Evolutionary conservation across 2,113 vertebrate species (phyloP), one percentile per base, ranked within the genome.

Genomic region (Felis chaus): DNA sequence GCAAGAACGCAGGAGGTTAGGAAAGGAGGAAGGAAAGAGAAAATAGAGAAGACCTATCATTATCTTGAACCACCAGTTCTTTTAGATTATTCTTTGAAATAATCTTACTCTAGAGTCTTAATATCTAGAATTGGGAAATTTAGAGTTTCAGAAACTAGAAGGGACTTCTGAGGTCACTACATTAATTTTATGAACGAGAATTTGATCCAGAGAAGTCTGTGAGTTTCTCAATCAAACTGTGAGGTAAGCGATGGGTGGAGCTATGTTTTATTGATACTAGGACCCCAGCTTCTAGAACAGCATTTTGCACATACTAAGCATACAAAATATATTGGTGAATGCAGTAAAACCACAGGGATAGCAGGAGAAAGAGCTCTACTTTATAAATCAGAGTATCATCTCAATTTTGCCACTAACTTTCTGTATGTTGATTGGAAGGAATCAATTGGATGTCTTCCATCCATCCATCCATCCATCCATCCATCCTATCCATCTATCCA

Each of bases 111-210:
- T 25, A 57, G 18, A 93, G 11, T 89, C 41, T 61, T 79, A 29
- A 50, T 45, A 48, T 66, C n/a, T 31, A 71, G 66, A 95, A 63
- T 19, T 68, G 9, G n/a, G 78, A 91, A 83, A 39, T 71, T 76
- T 36, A 71, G 41, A 39, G 45, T 85, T 71, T 81, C 4, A 57
- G 79, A 29, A 76, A 57, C 21, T 80, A 36, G 39, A 91, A 81
- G 18, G 29, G 19, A 87, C 16, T 80, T 83, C 78, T 55, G 31
- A 84, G 41, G 48, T 91, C 68, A 84, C 19, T 73, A 50, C 23
- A 55, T 91, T 93, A 15, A 48, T 91, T 89, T 76, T 68, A 71
- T 39, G 74, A 97, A 95, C 25, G 31, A 93, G 25, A 41, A 55
- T 76, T 50, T 90, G 50, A 45, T 87, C n/a, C 16, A 81, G 48